Conservation (phyloP, 2,113 vertebrate genomes). For the Platanista minor region DNA sequence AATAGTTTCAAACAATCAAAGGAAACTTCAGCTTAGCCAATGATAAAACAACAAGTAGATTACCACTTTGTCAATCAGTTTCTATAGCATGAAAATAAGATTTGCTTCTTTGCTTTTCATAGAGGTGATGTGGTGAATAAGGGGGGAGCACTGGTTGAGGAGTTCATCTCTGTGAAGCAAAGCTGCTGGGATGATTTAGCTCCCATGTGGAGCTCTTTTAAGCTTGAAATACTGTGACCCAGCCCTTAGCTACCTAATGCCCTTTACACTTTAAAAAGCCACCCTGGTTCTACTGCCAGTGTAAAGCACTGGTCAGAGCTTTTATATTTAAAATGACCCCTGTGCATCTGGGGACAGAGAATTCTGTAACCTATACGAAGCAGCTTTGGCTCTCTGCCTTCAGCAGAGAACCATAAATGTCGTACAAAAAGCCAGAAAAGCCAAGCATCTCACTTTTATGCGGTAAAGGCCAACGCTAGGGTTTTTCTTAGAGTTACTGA, state of each 20-base stretch:
- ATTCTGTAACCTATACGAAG: background rate
- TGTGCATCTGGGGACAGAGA: background rate
- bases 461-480: background rate
- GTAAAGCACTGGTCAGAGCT: background rate
- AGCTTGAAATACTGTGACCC: background rate
- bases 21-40: constrained; percentile 28
- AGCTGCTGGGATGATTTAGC: background rate
- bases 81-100: constrained; percentile 25
- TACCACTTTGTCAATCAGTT: constrained; percentile 39
- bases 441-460: background rate
- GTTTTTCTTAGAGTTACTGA: background rate
- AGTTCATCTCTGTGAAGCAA: constrained; percentile 15
- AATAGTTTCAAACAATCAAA: background rate
- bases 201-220: constrained; percentile 27
- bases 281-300: background rate
- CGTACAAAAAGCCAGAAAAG: background rate
- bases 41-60: constrained; percentile 56
- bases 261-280: background rate
- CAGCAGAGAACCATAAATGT: background rate
- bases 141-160: background rate
- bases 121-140: background rate
- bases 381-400: background rate
- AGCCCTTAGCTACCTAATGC: background rate
- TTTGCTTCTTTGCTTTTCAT: constrained; percentile 49
- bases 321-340: background rate